Base-by-base conservation (phyloP, 1,140 invertebrate genomes). In the Whitmania pigra region DNA sequence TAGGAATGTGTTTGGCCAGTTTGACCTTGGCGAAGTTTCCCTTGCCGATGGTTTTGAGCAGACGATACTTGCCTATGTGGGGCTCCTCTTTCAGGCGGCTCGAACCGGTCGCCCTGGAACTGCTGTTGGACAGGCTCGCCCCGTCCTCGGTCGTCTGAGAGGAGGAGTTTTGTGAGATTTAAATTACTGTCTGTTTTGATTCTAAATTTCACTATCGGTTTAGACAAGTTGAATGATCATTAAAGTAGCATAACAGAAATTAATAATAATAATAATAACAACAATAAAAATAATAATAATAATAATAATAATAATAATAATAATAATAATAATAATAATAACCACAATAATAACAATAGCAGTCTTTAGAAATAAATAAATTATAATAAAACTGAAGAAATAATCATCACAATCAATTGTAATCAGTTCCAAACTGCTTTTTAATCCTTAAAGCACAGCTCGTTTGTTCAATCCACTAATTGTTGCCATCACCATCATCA, bases 1-100 rank as follows among this genome's bases (percentile, higher is more conserved):
- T 99, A 76, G 96, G 95, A 78, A 99, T 88, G 87, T 99, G 97
- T 83, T 96, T 97, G 74, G 96, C 97, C 73, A 99, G 86, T 85
- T 99, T 99, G 75, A 99, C 96, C 86, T 99, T 99, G 78, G 97
- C 97, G 86, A 99, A 99, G 86, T 99, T 99, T 66, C 97, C 97
- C 84, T 99, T 99, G 77, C 97, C 97, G 81, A 99, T 99, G 76
- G 97, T 99, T 85, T 99, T 99, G 80, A 99, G 89, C 77, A 99
- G 87, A 82, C 94, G 90, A 86, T 99, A 99, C 85, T 98, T 97
- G 79, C 93, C 95, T 80, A 99, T 70, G 69, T 70, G 69, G 2
- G 69, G 69, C 18, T 70, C 69, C 43, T 70, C 69, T 17, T 49
- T 53, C 11, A 25, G 20, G 7, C 69, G 40, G 43, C 69, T 70